phyloP scores from a whole-genome alignment of 1,140 invertebrate genomes.

The Calliopsis andreniformis region DNA sequence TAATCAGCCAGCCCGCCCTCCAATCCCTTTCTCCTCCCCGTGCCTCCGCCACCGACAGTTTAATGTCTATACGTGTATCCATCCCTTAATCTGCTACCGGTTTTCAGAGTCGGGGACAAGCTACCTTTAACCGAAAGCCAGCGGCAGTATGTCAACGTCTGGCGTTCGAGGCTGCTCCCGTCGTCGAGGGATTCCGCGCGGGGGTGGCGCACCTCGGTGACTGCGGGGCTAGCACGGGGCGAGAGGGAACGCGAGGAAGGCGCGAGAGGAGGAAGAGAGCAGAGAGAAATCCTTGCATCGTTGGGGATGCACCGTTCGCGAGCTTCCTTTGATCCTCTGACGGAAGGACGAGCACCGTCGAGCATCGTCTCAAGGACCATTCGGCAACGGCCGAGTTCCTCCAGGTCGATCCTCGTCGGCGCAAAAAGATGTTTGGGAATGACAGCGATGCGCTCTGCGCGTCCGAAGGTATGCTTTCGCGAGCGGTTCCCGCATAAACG shows the following conservation, averaged over 20 bases:
- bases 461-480: neutral
- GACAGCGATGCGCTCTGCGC: conserved; percentile 8
- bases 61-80: conserved; percentile 77
- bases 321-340: conserved; percentile 57
- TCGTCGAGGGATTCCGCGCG: conserved; percentile 32
- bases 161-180: conserved; percentile 44
- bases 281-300: conserved; percentile 36
- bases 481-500: neutral
- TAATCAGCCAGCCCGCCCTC: conserved; percentile 71
- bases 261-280: neutral
- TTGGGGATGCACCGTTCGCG: conserved; percentile 38
- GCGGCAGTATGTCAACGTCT: conserved; percentile 66
- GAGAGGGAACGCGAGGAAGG: neutral
- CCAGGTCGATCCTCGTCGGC: conserved; percentile 1
- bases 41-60: conserved; percentile 62
- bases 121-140: conserved; percentile 68
- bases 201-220: neutral
- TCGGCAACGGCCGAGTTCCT: conserved; percentile 40
- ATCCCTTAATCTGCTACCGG: conserved; percentile 64
- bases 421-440: conserved; percentile 23
- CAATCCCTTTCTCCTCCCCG: conserved; percentile 8
- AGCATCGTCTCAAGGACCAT: conserved; percentile 45
- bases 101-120: conserved; percentile 53
- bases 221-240: conserved; percentile 5
- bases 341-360: conserved; percentile 49